Percentiles rank a stretch among this genome's conserved stretches.
Conservation (phyloP, 2,113 vertebrate species). For the Anser brachyrhynchus region DNA sequence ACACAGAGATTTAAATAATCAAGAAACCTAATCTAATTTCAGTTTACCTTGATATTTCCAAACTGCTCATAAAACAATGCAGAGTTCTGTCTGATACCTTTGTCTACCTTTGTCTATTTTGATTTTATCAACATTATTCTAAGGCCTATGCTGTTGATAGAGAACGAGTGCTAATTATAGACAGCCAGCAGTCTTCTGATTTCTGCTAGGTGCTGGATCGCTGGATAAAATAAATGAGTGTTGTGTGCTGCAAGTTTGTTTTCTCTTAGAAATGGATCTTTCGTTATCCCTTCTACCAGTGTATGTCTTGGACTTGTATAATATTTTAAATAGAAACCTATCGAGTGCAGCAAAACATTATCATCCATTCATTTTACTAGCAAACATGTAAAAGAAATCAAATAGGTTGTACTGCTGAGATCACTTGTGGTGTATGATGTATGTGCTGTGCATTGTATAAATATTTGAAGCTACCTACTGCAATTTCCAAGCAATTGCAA, state of each 20-base stretch:
- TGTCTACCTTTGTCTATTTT: background rate
- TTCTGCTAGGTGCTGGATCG: background rate
- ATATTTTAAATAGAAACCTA: background rate
- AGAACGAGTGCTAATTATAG: background rate
- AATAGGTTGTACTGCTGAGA: background rate
- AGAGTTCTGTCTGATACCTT: background rate
- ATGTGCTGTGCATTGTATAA: background rate
- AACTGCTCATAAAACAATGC: background rate
- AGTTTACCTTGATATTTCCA: background rate
- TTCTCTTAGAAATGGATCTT: background rate
- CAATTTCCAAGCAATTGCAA: background rate
- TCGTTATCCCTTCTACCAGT: background rate
- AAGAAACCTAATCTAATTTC: background rate
- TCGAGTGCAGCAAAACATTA: background rate
- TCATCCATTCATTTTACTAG: background rate
- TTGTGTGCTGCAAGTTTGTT: background rate
- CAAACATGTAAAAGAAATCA: background rate
- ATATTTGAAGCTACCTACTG: background rate
- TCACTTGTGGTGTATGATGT: background rate
- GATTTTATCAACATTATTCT: background rate
- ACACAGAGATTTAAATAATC: background rate
- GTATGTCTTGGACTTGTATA: background rate
- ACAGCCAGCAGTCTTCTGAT: background rate
- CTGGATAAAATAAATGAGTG: background rate
- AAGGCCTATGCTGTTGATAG: background rate